These are phyloP conservation scores for Heteropelma amictum DNA, from an alignment of 2,888 invertebrate species.

Conservation along the genomic window DNA sequence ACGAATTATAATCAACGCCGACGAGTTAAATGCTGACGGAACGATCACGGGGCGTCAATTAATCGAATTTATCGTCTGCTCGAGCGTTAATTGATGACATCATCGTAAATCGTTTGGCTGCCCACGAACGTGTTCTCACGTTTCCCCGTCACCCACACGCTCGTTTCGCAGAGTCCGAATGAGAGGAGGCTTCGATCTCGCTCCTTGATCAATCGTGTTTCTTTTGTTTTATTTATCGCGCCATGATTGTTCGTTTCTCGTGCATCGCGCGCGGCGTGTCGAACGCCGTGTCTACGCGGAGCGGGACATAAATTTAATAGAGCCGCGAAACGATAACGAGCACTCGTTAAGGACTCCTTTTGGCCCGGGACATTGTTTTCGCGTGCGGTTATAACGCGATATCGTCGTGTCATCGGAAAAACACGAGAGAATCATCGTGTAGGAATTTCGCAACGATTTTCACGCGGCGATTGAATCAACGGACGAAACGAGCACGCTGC, in stretches of 20 bases:
- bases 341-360: slow-evolving; percentile 42
- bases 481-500: too few relatives aligned
- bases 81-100: background rate
- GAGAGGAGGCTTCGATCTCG: background rate
- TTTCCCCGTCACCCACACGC: background rate
- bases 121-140: slow-evolving; percentile 4
- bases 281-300: slow-evolving; percentile 9
- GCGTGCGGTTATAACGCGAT: background rate
- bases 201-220: slow-evolving; percentile 21
- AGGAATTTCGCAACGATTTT: slow-evolving; percentile 48
- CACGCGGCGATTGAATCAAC: slow-evolving; percentile 53
- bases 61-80: background rate
- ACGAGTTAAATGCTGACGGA: background rate
- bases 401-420: slow-evolving; percentile 8
- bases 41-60: background rate
- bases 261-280: background rate
- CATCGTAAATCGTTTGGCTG: background rate
- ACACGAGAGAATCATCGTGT: background rate
- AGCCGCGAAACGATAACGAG: slow-evolving; percentile 33
- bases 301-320: slow-evolving; percentile 44
- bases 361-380: background rate
- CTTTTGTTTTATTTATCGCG: slow-evolving; percentile 3
- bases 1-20: background rate
- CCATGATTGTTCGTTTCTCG: slow-evolving; percentile 6
- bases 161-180: too few relatives aligned